A percentile compares a stretch with the other conserved stretches of the same genome.
These are phyloP conservation scores for Graphium colonna DNA, from an alignment of 2,888 invertebrate species.

Conservation along the genomic window DNA sequence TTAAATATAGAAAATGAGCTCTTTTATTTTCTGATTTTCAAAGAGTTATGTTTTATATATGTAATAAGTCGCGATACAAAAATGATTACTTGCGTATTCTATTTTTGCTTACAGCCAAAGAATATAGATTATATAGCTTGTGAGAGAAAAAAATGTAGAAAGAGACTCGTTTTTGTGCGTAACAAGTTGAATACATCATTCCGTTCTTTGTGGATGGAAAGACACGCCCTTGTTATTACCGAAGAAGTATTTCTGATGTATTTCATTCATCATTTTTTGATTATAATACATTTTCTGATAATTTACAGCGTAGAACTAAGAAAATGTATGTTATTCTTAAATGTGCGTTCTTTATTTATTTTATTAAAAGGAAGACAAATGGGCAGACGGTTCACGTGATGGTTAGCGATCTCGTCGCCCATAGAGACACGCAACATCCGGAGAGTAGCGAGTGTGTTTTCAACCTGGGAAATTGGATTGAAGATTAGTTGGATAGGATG, in stretches of 20 bases:
- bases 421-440: too few species aligned
- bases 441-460: too few species aligned
- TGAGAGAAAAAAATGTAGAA: constrained; percentile 1
- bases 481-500: too few species aligned
- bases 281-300: background rate
- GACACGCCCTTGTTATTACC: constrained; percentile 5
- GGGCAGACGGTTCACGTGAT: too few species aligned
- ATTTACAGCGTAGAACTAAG: background rate
- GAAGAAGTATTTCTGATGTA: constrained; percentile 1
- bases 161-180: background rate
- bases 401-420: too few species aligned
- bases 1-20: too few species aligned
- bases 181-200: constrained; percentile 20
- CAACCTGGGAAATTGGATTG: too few species aligned
- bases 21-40: too few species aligned
- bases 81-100: background rate
- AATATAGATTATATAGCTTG: background rate
- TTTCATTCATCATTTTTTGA: background rate
- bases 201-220: constrained; percentile 4
- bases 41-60: too few species aligned
- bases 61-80: background rate
- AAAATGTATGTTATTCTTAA: background rate
- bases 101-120: background rate
- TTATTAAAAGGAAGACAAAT: too few species aligned
- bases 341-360: too few species aligned